Conservation (phyloP, 2,797 vertebrate genomes). For the Hozukius guyotensis region DNA sequence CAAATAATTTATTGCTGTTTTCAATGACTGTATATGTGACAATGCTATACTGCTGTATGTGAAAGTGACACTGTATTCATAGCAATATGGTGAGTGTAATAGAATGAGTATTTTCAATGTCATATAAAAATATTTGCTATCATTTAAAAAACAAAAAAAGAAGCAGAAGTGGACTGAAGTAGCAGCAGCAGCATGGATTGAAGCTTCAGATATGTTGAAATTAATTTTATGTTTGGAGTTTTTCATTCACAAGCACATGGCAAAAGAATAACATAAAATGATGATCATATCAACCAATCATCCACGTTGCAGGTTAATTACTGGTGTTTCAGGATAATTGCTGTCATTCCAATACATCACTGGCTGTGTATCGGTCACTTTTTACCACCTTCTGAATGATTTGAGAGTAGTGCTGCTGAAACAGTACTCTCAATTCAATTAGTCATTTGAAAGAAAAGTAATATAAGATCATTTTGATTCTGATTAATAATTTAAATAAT, state of each 20-base stretch:
- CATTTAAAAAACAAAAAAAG: conserved; percentile 10
- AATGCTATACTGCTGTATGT: conserved; percentile 38
- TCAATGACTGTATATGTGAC: conserved; percentile 53
- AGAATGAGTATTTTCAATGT: conserved; percentile 48
- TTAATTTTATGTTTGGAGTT: conserved; percentile 21
- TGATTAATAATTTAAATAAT: not conserved
- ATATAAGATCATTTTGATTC: not conserved
- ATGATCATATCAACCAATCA: not conserved
- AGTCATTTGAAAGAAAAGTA: not conserved
- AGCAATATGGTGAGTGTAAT: conserved; percentile 46
- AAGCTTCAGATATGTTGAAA: conserved; percentile 11
- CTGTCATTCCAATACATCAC: not conserved
- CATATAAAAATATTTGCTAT: conserved; percentile 49
- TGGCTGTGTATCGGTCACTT: not conserved
- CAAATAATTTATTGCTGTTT: conserved; percentile 61
- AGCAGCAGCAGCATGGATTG: not conserved
- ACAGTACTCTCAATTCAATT: not conserved
- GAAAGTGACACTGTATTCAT: conserved; percentile 47
- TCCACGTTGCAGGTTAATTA: not conserved
- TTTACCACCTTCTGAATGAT: not conserved
- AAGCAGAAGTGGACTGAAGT: not conserved
- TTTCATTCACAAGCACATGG: not conserved
- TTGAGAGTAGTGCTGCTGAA: not conserved
- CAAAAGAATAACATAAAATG: not conserved
- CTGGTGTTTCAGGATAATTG: not conserved